Base-by-base conservation (phyloP, 2,797 vertebrate genomes). In the Podargus strigoides region DNA sequence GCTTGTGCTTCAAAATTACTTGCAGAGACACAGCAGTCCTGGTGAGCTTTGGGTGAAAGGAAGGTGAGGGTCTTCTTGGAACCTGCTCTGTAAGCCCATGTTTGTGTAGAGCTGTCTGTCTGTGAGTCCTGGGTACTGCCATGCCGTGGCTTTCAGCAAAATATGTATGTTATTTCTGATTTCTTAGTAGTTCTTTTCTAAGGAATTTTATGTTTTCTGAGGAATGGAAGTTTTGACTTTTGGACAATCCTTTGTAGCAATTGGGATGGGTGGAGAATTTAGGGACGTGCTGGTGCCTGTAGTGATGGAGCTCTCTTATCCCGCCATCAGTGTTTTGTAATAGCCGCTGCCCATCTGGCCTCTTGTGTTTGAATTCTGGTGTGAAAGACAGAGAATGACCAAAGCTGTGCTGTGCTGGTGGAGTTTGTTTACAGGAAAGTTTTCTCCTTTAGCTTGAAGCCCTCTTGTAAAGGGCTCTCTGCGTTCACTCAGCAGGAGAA, bases 51-150 rank as follows among this genome's bases (percentile, higher is more conserved):
- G 32, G 34, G 37, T 67, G 17, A 70, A 46, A 34, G n/a, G 21
- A 36, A 68, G 34, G 50, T 77, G 4, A 36, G 19, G 19, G 23
- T 91, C 42, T 50, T 42, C 37, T 23, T 81, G 60, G 30, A 69
- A 18, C 5, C 9, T 50, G n/a, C 9, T 74, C 14, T 59, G 26
- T 37, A 30, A 30, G 9, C 5, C 23, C 0, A 0, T 22, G 47
- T 56, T 87, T 50, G 7, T 42, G 21, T 4, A 26, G n/a, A 50
- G 10, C 5, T 4, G 3, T 7, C 9, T 58, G 27, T 7, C 11
- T 83, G 1, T 3, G 17, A 53, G 41, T 5, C 3, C 3, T 0
- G 13, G 66, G 47, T 3, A 2, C 6, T 60, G 17, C 12, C 3
- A 3, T 52, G 47, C 24, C 0, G 1, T 46, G 59, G 37, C 26